phyloP scores from a whole-genome alignment of 2,113 vertebrate species.

The Corvus cornix region DNA sequence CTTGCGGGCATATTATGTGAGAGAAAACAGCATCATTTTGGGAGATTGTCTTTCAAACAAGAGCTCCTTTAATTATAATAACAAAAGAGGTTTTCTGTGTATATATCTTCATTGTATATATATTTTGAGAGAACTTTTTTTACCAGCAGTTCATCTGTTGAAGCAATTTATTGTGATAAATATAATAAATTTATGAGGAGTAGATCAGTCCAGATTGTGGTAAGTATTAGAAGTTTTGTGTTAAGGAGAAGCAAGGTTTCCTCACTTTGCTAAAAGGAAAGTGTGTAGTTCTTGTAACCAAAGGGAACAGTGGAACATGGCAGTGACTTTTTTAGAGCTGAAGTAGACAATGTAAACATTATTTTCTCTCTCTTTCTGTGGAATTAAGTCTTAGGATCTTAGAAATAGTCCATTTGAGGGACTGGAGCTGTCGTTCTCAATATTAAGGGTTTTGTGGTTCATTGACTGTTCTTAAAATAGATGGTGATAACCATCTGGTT shows the following conservation, averaged over 20 bases:
- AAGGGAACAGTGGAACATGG: neutral
- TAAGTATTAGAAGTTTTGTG: neutral
- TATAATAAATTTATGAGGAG: neutral
- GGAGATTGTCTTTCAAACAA: neutral
- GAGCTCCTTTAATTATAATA: neutral
- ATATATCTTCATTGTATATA: neutral
- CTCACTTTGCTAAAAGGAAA: neutral
- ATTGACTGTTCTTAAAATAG: conserved; percentile 11
- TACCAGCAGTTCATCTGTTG: neutral
- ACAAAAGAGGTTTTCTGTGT: neutral
- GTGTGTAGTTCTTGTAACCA: neutral
- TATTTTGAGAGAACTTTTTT: neutral
- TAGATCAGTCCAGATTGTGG: neutral
- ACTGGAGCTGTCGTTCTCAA: conserved; percentile 13
- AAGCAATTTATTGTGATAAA: neutral
- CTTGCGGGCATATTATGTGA: neutral
- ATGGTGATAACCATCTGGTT: neutral
- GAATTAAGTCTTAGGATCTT: neutral
- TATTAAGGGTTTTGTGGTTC: conserved; percentile 27
- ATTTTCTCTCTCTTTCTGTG: neutral
- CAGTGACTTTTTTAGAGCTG: neutral
- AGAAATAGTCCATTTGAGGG: neutral
- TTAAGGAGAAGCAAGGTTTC: neutral
- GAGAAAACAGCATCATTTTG: neutral
- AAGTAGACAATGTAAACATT: neutral